Evolutionary conservation across 2,888 invertebrate species (phyloP), one percentile per base, ranked within the genome.

Genomic region (Urechis unicinctus): DNA sequence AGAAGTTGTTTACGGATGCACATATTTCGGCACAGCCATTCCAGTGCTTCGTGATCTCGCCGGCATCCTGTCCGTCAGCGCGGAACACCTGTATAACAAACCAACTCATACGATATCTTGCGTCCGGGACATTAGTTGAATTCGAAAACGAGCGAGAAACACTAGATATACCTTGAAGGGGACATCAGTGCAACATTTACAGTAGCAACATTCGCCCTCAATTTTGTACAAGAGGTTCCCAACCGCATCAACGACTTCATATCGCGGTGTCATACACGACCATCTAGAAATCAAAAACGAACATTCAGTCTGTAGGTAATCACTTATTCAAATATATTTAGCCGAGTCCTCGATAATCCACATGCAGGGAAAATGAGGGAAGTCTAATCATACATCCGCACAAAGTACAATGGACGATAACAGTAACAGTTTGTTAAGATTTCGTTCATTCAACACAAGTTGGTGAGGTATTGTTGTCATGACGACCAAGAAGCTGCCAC

Each of bases 1-100:
- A 62, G 65, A 73, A 73, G 55, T 72, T 70, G 56, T 73, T 73
- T 50, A 67, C 72, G 3, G 65, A 68, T 21, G 69, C 72, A 51
- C 64, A 63, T 13, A 71, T 57, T 56, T 73, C 73, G 9, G 70
- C 55, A 31, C 66, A 68, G 24, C 73, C 73, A 24, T 68, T 66
- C 71, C 71, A 73, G 57, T 73, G 70, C 55, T 73, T 73, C 41
- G 67, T 60, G 25, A 73, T 70, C 36, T 64, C 60, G 3, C 67
- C 71, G 9, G 51, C 56, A 1, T 56, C 56, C 2, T 28, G 24
- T 2, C 58, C 56, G 21, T 59, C 59, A 1, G 53, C 26, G 1
- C 45, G 17, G 1, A 48, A 46, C 13, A 59, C 30, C 59, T 59
- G 28, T 21, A n/a, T 21, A 54, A 2, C 17, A 4, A 22, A 46